A percentile compares a stretch with the other conserved stretches of the same genome.
Conservation (phyloP, 37 sponge, comb jelly and placozoan genomes). For the Hexactinellida sp. region DNA sequence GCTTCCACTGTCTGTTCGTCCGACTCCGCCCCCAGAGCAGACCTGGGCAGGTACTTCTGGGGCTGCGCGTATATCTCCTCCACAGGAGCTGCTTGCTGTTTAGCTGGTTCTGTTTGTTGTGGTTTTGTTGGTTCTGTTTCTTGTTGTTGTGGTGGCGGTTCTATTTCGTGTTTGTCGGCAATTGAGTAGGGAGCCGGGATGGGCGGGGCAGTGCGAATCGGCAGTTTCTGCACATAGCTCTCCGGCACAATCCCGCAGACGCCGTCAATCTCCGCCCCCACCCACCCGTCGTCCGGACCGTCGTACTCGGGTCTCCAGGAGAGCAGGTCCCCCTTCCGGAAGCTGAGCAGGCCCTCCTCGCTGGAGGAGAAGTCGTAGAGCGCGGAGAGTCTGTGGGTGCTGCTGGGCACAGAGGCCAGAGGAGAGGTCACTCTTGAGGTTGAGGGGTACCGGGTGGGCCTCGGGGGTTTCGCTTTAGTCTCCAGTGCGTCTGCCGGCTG, state of each 20-base stretch:
- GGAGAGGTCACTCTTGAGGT: not conserved
- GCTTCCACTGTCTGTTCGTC: not conserved
- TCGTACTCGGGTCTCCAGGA: not conserved
- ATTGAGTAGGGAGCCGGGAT: not conserved
- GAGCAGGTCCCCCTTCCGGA: conserved; percentile 37
- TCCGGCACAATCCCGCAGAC: not conserved
- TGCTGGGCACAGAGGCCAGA: not conserved
- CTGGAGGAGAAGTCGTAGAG: conserved; percentile 36
- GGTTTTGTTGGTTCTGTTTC: not conserved
- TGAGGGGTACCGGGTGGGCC: not conserved
- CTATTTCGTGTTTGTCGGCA: not conserved
- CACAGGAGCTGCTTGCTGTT: not conserved
- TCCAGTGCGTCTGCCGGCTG: not conserved
- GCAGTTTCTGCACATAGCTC: conserved; percentile 6
- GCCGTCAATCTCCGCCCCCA: not conserved
- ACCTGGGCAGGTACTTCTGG: not conserved
- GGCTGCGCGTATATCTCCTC: not conserved
- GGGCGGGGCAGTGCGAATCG: not conserved
- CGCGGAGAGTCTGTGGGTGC: conserved; percentile 27
- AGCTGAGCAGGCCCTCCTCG: conserved; percentile 33
- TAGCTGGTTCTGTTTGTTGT: no score
- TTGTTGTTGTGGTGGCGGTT: not conserved
- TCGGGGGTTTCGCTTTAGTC: not conserved
- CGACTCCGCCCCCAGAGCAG: not conserved
- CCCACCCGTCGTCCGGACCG: not conserved